Base-by-base conservation (phyloP, 1,140 invertebrate genomes). In the Eupristina koningsbergeri region DNA sequence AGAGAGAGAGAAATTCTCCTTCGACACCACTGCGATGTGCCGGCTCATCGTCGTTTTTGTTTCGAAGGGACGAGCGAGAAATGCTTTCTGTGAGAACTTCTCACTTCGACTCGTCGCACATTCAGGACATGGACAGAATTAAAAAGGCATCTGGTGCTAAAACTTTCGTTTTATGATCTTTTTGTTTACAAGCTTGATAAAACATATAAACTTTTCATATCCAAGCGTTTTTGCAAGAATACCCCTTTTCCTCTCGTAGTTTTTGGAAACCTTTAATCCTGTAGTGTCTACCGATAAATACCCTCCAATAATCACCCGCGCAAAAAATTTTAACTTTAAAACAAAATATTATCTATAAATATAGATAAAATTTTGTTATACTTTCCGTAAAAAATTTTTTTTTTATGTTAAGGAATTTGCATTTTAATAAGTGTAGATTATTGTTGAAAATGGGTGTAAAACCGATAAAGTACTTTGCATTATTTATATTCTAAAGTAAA, bases 1-100 rank as follows among this genome's bases (percentile, higher is more conserved):
- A 11, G 41, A 11, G 41, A 7, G 5, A 11, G 41, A 11, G 11
- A 11, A 45, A 45, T 5, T 7, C 6, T 36, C 31, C 84, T 34
- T 84, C 41, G 36, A 36, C 53, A 6, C n/a, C 34, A 26, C 3
- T 29, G n/a, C 53, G 39, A 82, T 75, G 19, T 3, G 50, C 50
- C 79, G 79, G 36, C 80, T 58, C 69, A 63, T 69, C 64, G 64
- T 71, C 47, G 64, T 71, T 69, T 80, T 69, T 80, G 64, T 36
- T 53, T 88, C 83, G 77, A 39, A 50, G 85, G 77, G 80, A 85
- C 81, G n/a, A 11, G 0, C 31, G 86, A 76, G 84, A 80, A 83
- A 88, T 86, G 86, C 80, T 86, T 85, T 76, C 53, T 89, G 89
- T 90, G 89, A 90, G 90, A 91, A 90, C 87, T 85, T 85, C 83